phyloP scores from a whole-genome alignment of 2,797 vertebrate species.

The Delichon dasypus region DNA sequence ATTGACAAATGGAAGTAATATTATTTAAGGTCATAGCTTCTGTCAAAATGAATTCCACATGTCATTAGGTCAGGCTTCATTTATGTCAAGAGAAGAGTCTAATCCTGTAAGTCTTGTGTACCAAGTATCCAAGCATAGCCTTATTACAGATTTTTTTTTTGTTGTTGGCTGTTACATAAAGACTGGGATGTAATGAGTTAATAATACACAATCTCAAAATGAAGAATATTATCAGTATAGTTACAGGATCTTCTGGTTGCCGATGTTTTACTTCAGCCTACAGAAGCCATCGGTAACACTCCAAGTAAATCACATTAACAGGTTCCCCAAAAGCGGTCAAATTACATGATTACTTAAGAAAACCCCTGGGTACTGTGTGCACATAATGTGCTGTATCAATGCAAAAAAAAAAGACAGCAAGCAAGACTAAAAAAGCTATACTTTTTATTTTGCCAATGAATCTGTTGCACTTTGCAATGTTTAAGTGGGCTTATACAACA shows the following conservation, averaged over 20 bases:
- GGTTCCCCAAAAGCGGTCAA: slow-evolving; percentile 66
- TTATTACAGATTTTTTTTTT: neutral
- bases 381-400: slow-evolving; percentile 71
- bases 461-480: slow-evolving; percentile 75
- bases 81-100: slow-evolving; percentile 8
- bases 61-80: slow-evolving; percentile 57
- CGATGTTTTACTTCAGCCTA: slow-evolving; percentile 40
- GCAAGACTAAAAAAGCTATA: slow-evolving; percentile 1
- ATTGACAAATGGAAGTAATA: slow-evolving; percentile 69
- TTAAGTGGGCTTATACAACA: slow-evolving; percentile 76
- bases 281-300: slow-evolving; percentile 37
- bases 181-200: neutral
- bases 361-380: neutral
- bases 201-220: neutral
- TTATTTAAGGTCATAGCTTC: slow-evolving; percentile 69
- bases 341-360: slow-evolving; percentile 64
- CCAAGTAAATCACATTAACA: slow-evolving; percentile 68
- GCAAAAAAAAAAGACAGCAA: slow-evolving; percentile 52
- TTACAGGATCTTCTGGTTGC: slow-evolving; percentile 41
- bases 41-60: slow-evolving; percentile 63
- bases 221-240: neutral
- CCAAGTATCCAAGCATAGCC: neutral
- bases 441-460: slow-evolving; percentile 70
- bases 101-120: neutral
- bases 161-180: neutral